These are phyloP conservation scores for Labia minor DNA, from an alignment of 2,888 invertebrate species.

Conservation along the genomic window DNA sequence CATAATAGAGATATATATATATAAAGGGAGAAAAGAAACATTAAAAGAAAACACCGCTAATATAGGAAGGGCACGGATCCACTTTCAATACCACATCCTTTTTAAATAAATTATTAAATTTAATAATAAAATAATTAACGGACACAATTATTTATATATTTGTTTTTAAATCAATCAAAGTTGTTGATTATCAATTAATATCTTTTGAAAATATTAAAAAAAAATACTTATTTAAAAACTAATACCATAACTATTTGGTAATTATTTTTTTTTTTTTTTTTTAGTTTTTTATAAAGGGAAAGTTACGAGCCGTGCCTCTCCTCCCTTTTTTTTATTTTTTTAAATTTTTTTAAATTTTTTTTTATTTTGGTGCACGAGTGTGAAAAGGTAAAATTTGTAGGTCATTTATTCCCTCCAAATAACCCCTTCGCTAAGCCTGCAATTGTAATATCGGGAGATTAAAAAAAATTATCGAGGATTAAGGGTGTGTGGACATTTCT, in stretches of 20 bases:
- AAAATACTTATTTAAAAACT: neutral
- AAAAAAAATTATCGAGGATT: neutral
- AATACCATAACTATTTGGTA: no score
- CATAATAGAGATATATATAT: no score
- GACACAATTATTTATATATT: neutral
- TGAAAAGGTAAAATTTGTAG: neutral
- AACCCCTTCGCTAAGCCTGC: conserved; percentile 7
- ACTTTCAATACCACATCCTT: neutral
- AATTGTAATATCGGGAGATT: neutral
- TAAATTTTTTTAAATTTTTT: no score
- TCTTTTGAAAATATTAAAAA: neutral
- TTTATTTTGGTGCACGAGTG: neutral
- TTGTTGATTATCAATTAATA: neutral
- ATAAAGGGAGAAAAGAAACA: conserved; percentile 1
- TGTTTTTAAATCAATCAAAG: conserved; percentile 1
- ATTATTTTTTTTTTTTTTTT: no score
- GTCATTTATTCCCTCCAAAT: conserved; percentile 7
- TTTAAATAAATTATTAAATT: neutral
- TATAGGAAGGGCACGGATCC: conserved; percentile 8
- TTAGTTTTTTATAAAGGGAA: neutral
- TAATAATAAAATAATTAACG: neutral
- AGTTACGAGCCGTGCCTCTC: neutral
- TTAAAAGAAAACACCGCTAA: neutral
- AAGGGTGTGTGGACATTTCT: neutral
- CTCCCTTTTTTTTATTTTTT: no score